phyloP scores from a whole-genome alignment of 2,888 invertebrate species.

The Glyphotaelius pellucidus region DNA sequence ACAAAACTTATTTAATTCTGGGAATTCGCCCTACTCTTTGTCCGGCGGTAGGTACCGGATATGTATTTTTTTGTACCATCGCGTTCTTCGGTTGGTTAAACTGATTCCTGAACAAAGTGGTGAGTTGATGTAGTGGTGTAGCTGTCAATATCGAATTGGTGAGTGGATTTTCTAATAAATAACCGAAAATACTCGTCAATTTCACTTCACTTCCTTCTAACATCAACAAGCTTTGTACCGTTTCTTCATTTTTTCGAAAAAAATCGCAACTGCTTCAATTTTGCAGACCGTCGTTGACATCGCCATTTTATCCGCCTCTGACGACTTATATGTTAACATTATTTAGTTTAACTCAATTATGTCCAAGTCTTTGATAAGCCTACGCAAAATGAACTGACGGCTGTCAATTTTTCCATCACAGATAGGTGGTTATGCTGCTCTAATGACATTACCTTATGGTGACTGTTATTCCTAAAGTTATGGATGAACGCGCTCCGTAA shows the following conservation, averaged over 20 bases:
- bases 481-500: constrained; percentile 66
- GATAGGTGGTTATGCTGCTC: constrained; percentile 61
- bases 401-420: constrained; percentile 57
- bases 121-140: constrained; percentile 62
- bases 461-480: constrained; percentile 64
- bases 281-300: constrained; percentile 44
- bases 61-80: not conserved
- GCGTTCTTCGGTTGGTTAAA: constrained; percentile 50
- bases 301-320: constrained; percentile 62
- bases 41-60: constrained; percentile 24
- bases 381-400: constrained; percentile 51
- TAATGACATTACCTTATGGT: constrained; percentile 63
- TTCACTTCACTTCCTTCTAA: not conserved
- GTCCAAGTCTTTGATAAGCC: constrained; percentile 30
- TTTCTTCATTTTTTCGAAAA: constrained; percentile 3
- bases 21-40: not conserved
- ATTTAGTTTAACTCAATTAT: constrained; percentile 48
- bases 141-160: constrained; percentile 64
- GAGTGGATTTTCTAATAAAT: constrained; percentile 46
- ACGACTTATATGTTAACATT: constrained; percentile 56
- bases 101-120: constrained; percentile 63
- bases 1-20: not conserved
- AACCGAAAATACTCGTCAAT: constrained; percentile 8
- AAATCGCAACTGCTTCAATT: not conserved
- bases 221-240: not conserved